A percentile compares a stretch with the other conserved stretches of the same genome.
Evolutionary conservation across 64 coral and sea anemone species (phyloP).

Genomic region (Acropora tenuis): DNA sequence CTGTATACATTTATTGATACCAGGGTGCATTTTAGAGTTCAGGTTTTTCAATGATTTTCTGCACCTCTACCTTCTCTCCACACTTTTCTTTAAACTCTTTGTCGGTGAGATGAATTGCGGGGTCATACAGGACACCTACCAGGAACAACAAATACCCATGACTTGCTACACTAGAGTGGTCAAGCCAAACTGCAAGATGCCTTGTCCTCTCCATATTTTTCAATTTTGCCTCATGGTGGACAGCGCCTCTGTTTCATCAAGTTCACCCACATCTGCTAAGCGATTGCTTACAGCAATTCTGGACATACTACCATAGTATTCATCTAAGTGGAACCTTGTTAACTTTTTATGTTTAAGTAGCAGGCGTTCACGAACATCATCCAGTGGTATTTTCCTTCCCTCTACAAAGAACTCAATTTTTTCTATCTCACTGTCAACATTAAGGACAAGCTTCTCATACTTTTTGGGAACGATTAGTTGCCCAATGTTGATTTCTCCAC

Average conservation of each 20-base stretch:
- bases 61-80: neutral
- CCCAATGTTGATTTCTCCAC: too few species aligned
- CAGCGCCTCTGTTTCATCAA: neutral
- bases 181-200: conserved; percentile 23
- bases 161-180: conserved; percentile 29
- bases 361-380: neutral
- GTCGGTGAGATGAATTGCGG: conserved; percentile 10
- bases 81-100: neutral
- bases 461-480: too few species aligned
- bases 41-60: conserved; percentile 23
- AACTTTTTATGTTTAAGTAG: neutral
- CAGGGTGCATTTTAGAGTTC: neutral
- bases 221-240: neutral
- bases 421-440: too few species aligned
- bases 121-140: conserved; percentile 12
- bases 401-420: too few species aligned
- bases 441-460: too few species aligned
- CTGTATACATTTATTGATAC: too few species aligned
- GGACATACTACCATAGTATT: neutral
- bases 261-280: neutral
- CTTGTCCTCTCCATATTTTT: conserved; percentile 25
- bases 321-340: neutral
- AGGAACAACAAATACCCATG: conserved; percentile 26
- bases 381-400: too few species aligned
- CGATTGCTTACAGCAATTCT: neutral